phyloP scores from a whole-genome alignment of 2,113 vertebrate species.

The Urocitellus parryii region DNA sequence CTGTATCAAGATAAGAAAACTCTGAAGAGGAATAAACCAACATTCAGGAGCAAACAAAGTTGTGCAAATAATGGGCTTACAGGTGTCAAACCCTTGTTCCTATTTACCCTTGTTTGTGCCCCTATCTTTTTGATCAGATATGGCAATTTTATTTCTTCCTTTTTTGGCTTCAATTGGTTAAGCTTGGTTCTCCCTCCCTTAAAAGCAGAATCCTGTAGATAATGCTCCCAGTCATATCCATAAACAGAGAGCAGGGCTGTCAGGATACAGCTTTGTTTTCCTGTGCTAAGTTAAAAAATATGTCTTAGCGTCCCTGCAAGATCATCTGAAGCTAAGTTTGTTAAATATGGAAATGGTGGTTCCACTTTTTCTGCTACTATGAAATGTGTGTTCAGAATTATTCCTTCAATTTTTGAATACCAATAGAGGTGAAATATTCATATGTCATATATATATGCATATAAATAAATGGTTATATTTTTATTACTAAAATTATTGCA shows the following conservation, averaged over 20 bases:
- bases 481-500: not conserved
- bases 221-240: not conserved
- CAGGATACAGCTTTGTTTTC: not conserved
- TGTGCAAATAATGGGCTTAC: not conserved
- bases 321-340: not conserved
- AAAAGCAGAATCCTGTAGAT: not conserved
- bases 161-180: not conserved
- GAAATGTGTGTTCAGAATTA: not conserved
- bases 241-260: not conserved
- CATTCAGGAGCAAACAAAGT: not conserved
- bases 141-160: not conserved
- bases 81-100: not conserved
- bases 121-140: not conserved
- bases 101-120: not conserved
- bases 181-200: not conserved
- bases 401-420: slow-evolving; percentile 51
- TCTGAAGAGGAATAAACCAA: not conserved
- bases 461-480: not conserved
- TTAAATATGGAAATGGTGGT: not conserved
- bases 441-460: not conserved
- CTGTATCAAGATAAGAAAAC: not conserved
- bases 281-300: not conserved
- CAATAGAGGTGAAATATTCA: not conserved
- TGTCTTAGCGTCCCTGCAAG: not conserved
- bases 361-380: not conserved